Evolutionary conservation across 2,113 vertebrate species (phyloP).

Genomic region (Thamnaconus septentrionalis): DNA sequence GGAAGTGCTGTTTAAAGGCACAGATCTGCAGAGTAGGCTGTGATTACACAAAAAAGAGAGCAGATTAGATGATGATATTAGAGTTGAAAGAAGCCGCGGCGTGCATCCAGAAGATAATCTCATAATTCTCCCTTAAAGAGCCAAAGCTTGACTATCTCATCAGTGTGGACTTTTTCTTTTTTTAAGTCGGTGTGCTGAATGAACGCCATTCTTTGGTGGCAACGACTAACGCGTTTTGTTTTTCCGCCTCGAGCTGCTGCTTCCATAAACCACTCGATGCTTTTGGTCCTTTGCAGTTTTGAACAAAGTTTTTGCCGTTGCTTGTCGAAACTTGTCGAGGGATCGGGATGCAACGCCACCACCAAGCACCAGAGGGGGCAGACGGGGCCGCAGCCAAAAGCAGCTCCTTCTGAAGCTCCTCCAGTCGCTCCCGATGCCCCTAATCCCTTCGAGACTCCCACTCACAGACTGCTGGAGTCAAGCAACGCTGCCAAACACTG

Average conservation of each 20-base stretch:
- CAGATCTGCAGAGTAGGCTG: slow-evolving; percentile 25
- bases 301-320: background rate
- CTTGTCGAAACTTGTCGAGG: background rate
- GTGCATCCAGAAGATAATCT: slow-evolving; percentile 24
- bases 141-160: slow-evolving; percentile 23
- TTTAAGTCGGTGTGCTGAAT: background rate
- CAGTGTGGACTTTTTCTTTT: background rate
- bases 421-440: slow-evolving; percentile 40
- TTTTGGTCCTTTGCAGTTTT: slow-evolving; percentile 11
- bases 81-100: slow-evolving; percentile 8
- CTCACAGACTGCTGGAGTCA: slow-evolving; percentile 34
- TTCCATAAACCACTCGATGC: slow-evolving; percentile 29
- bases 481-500: slow-evolving; percentile 25
- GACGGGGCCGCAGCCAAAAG: slow-evolving; percentile 26
- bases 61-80: slow-evolving; percentile 35
- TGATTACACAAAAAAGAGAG: slow-evolving; percentile 21
- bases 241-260: background rate
- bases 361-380: slow-evolving; percentile 37
- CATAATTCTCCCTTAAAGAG: slow-evolving; percentile 26
- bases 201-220: background rate
- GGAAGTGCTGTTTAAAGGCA: slow-evolving; percentile 10
- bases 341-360: background rate
- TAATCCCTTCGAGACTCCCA: slow-evolving; percentile 30
- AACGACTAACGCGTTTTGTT: slow-evolving; percentile 11
- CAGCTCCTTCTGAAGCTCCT: slow-evolving; percentile 47